Conservation (phyloP, 1,140 invertebrate genomes). For the Drosophila ironensis region DNA sequence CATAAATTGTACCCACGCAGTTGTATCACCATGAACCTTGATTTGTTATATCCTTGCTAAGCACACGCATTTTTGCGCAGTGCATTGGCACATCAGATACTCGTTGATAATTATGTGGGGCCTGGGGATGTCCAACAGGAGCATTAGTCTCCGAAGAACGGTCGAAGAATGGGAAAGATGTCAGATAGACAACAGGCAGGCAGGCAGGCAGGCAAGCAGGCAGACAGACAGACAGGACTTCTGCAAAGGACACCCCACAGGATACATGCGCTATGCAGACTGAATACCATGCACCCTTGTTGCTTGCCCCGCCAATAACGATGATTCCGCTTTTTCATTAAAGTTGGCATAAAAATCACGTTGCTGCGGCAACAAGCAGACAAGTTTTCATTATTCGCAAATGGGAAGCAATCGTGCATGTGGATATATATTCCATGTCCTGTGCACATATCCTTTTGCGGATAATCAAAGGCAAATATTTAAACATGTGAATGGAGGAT, state of each 20-base stretch:
- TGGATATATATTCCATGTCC: neutral
- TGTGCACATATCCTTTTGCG: conserved; percentile 51
- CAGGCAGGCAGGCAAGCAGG: neutral
- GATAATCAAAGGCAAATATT: conserved; percentile 79
- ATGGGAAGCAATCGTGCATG: conserved; percentile 31
- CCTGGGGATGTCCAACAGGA: neutral
- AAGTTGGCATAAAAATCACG: conserved; percentile 67
- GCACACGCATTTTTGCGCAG: neutral
- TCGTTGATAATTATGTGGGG: neutral
- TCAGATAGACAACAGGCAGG: neutral
- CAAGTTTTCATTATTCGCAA: conserved; percentile 36
- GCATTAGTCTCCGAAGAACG: neutral
- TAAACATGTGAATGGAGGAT: conserved; percentile 54
- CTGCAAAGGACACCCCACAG: neutral
- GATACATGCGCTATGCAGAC: too few relatives aligned
- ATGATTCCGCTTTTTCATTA: conserved; percentile 54
- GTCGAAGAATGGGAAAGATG: neutral
- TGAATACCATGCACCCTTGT: too few relatives aligned
- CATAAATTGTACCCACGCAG: too few relatives aligned
- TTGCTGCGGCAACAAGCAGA: conserved; percentile 48
- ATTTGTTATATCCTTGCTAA: too few relatives aligned
- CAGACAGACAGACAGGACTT: neutral
- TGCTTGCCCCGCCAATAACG: neutral
- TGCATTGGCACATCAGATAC: neutral
- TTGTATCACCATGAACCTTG: too few relatives aligned